Conservation (phyloP, 35 echinoderm and acorn worm species). For the Heliocidaris erythrogramma region DNA sequence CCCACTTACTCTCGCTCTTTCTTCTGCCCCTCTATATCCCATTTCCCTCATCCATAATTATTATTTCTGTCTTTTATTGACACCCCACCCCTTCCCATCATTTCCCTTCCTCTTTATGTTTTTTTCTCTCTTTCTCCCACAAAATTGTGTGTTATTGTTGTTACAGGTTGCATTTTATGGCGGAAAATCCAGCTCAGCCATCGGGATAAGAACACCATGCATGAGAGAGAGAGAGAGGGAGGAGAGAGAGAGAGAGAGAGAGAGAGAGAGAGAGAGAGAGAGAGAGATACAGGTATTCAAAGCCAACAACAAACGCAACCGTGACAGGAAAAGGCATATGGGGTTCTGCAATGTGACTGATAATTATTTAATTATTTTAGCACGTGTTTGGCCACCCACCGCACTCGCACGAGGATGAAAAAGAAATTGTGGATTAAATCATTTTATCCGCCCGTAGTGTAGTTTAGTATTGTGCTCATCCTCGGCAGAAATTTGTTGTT, state of each 20-base stretch:
- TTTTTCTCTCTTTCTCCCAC: neutral
- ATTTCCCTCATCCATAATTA: too few species aligned
- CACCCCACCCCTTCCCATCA: neutral
- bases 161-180: neutral
- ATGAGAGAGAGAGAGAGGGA: neutral
- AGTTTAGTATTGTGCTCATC: too few species aligned
- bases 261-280: neutral
- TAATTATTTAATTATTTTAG: conserved; percentile 7
- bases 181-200: neutral
- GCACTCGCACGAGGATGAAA: neutral
- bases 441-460: neutral
- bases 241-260: neutral
- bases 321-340: neutral
- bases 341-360: neutral
- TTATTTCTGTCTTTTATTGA: too few species aligned
- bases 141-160: neutral
- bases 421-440: neutral
- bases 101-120: neutral
- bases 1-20: neutral
- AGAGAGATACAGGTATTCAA: neutral
- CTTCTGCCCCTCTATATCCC: neutral
- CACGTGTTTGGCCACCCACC: neutral
- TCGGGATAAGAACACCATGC: neutral
- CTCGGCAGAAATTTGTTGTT: too few species aligned
- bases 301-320: neutral